Base-by-base conservation (phyloP, 2,797 vertebrate genomes). In the Toxotes lorentzi region DNA sequence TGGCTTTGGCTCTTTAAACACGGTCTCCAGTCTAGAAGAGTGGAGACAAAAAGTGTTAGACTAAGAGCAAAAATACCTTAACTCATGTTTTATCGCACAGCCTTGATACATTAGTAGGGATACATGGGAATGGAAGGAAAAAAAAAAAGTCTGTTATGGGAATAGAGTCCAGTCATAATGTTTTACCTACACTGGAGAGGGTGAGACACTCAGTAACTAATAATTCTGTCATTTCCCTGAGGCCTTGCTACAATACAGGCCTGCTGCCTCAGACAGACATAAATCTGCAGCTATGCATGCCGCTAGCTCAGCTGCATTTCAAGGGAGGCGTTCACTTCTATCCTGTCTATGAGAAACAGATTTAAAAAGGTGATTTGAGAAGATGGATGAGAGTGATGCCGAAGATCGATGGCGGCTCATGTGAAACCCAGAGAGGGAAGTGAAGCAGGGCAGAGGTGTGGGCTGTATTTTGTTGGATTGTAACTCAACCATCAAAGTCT, bases 161-260 rank as follows among this genome's bases (percentile, higher is more conserved):
- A 65, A 70, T 73, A 64, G 13, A 45, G 50, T 51, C 32, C 23
- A 73, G 59, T 84, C 50, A 50, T 75, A 41, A 27, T 62, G 63
- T 79, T 74, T 74, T 65, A 85, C 53, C 75, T 88, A 54, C 65
- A 30, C 16, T 60, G 61, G 47, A n/a, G 41, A 17, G 43, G 23
- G 43, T 9, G 23, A 74, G 73, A 78, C 51, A 51, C 43, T 58
- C 17, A 43, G 35, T 35, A 69, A 80, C 60, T 73, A 73, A 73
- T 72, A 72, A 76, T 77, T 57, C 58, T 82, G 14, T 68, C 53
- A 66, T 54, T 59, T 71, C 62, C 47, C 73, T 11, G 3, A 57
- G 61, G 76, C 53, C 57, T 57, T 30, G 14, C 54, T 27, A 38
- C 62, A 62, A 57, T 61, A 62, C 32, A 58, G 57, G 13, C 57